A percentile compares a stretch with the other conserved stretches of the same genome.
Evolutionary conservation across 2,797 vertebrate species (phyloP).

Genomic region (Pseudocheirus occidentalis): DNA sequence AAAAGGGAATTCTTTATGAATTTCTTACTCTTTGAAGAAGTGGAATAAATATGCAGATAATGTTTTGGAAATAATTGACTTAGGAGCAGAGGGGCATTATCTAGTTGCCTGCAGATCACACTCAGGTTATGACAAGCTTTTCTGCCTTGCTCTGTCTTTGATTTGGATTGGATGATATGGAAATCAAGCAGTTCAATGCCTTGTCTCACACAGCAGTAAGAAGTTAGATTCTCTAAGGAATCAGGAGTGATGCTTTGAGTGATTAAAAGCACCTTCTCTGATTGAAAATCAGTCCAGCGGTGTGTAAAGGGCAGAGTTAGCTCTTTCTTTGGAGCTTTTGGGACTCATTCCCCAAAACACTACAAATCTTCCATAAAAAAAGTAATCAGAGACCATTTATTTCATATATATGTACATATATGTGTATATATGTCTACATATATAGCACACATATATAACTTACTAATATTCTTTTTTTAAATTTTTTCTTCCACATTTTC

Average conservation of each 20-base stretch:
- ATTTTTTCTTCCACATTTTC: neutral
- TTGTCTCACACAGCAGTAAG: neutral
- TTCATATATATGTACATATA: neutral
- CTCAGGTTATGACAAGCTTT: constrained; percentile 53
- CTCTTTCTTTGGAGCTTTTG: neutral
- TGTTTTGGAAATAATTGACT: constrained; percentile 24
- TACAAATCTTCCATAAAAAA: neutral
- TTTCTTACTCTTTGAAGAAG: fast-evolving
- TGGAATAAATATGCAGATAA: constrained; percentile 39
- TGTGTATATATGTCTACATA: neutral
- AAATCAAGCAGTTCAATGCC: constrained; percentile 59
- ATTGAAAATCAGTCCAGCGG: neutral
- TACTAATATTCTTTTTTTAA: neutral
- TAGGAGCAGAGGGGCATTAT: constrained; percentile 21
- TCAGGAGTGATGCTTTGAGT: neutral
- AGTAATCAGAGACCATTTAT: neutral
- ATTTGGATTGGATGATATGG: constrained; percentile 58
- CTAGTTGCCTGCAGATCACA: constrained; percentile 56
- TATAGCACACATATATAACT: too few species aligned
- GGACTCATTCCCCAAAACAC: neutral
- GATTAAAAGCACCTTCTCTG: neutral
- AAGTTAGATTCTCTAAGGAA: neutral
- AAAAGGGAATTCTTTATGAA: constrained; percentile 36
- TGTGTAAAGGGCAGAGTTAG: neutral
- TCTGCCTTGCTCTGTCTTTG: constrained; percentile 58